Conservation (phyloP, 2,797 vertebrate species). For the Myoxocephalus aenaeus region DNA sequence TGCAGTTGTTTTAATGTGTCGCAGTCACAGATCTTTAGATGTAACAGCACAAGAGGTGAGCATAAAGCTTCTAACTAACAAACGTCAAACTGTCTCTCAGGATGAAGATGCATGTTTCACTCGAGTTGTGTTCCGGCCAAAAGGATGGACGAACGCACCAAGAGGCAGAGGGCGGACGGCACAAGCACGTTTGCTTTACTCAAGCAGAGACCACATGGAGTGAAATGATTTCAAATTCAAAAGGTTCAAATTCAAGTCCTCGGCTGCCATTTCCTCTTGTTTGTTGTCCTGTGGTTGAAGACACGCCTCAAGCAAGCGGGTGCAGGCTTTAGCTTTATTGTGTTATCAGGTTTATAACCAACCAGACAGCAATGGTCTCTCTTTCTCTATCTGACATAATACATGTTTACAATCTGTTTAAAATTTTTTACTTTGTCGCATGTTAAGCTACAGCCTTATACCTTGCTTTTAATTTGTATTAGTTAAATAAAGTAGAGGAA, state of each 20-base stretch:
- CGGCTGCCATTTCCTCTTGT: background rate
- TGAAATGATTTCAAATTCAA: background rate
- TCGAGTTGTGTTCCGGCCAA: conserved; percentile 26
- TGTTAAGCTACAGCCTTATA: background rate
- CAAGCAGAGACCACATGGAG: background rate
- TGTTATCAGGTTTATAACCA: background rate
- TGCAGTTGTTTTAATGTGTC: background rate
- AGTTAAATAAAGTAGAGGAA: background rate
- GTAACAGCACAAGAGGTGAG: background rate
- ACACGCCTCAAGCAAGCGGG: background rate
- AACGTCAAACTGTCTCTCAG: conserved; percentile 21
- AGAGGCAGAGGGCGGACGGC: background rate
- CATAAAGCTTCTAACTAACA: background rate
- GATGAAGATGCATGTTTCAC: conserved; percentile 40
- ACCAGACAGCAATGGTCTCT: background rate
- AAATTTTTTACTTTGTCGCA: background rate
- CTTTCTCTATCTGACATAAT: background rate
- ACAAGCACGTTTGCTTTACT: background rate
- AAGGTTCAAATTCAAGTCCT: too few species aligned
- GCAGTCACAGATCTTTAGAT: background rate
- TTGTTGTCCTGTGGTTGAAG: background rate
- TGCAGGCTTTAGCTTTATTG: background rate
- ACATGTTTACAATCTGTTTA: background rate
- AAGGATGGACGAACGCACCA: background rate
- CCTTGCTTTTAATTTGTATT: background rate